A percentile compares a stretch with the other conserved stretches of the same genome.
Evolutionary conservation across 2,888 invertebrate species (phyloP).

Genomic region (Acanthoscelides obtectus): DNA sequence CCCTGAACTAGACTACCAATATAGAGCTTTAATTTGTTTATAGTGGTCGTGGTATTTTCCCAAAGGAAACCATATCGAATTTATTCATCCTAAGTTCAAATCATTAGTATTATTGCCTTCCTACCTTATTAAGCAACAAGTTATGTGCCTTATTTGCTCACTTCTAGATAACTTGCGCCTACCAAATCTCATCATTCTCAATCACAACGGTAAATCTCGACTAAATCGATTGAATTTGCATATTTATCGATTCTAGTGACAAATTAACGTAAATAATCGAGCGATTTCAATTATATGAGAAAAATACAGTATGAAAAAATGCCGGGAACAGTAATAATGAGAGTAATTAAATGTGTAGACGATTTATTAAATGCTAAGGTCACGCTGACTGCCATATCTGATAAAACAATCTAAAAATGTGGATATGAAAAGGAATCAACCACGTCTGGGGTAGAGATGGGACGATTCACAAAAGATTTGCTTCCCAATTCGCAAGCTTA

Average conservation of each 20-base stretch:
- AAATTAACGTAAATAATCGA: neutral
- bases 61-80: neutral
- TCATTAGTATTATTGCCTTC: neutral
- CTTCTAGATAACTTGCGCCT: neutral
- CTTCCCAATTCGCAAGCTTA: too few relatives aligned
- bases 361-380: constrained; percentile 40
- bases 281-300: neutral
- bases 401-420: neutral
- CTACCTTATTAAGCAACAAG: neutral
- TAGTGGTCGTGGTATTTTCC: neutral
- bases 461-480: neutral
- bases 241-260: neutral
- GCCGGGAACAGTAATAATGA: constrained; percentile 16
- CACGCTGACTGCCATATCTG: constrained; percentile 29
- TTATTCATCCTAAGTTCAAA: neutral
- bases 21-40: neutral
- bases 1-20: neutral
- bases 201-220: neutral
- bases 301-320: constrained; percentile 7
- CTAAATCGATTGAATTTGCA: neutral
- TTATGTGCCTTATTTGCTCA: neutral
- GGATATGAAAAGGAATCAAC: neutral
- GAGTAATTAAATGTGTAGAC: constrained; percentile 20
- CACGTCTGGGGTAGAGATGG: neutral
- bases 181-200: neutral